Percentiles rank a stretch among this genome's conserved stretches.
Conservation (phyloP, 2,888 invertebrate genomes). For the Crioceris asparagi region DNA sequence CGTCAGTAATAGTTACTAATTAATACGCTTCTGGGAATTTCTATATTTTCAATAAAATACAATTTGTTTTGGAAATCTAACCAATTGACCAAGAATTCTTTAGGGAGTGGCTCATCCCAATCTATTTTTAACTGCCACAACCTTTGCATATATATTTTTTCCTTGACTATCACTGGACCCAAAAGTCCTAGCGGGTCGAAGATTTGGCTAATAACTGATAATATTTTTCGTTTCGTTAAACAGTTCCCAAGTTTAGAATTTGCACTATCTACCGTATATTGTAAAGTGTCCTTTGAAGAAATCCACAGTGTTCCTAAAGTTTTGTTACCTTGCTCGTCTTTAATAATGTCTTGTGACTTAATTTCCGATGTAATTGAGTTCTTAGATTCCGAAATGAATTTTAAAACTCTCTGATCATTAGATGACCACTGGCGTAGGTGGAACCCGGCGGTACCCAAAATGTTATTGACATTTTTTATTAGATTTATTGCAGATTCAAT, state of each 20-base stretch:
- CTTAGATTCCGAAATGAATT: slow-evolving; percentile 1
- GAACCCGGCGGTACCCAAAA: slow-evolving; percentile 9
- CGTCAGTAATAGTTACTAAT: slow-evolving; percentile 2
- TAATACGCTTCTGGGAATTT: no score
- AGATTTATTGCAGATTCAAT: slow-evolving; percentile 4
- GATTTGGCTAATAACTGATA: slow-evolving; percentile 7
- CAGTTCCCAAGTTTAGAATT: not conserved
- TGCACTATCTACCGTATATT: slow-evolving; percentile 2
- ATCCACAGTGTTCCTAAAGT: slow-evolving; percentile 9
- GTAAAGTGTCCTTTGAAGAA: slow-evolving; percentile 3
- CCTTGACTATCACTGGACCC: slow-evolving; percentile 9
- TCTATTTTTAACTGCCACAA: slow-evolving; percentile 12
- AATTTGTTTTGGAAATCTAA: no score
- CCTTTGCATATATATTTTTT: slow-evolving; percentile 14
- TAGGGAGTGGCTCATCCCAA: slow-evolving; percentile 16
- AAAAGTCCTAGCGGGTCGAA: slow-evolving; percentile 16
- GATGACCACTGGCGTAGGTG: slow-evolving; percentile 15
- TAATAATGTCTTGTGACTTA: slow-evolving; percentile 4
- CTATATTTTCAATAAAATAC: no score
- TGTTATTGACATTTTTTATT: slow-evolving; percentile 3
- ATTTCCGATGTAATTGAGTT: no score
- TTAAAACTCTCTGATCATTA: slow-evolving; percentile 9
- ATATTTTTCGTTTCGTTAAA: slow-evolving; percentile 10
- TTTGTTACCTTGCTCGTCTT: slow-evolving; percentile 6
- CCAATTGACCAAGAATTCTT: not conserved